Conservation (phyloP, 2,797 vertebrate species). For the Thalassophryne amazonica region DNA sequence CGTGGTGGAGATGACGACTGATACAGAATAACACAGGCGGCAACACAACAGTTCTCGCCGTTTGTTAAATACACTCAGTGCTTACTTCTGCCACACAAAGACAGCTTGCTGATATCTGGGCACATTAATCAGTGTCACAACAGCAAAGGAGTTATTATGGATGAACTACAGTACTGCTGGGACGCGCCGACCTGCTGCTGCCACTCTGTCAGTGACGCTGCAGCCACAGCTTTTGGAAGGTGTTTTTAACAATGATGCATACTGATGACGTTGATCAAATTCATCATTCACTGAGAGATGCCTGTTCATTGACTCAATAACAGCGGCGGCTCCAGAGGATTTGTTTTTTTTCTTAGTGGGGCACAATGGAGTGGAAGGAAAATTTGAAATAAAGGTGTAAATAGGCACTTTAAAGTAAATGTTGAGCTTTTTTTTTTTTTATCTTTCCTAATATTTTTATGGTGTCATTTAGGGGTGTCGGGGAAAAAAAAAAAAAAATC, state of each 20-base stretch:
- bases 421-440: no score
- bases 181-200: conserved; percentile 31
- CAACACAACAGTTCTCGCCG: conserved; percentile 33
- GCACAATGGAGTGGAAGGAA: no score
- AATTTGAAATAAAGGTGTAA: no score
- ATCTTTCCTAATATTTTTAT: no score
- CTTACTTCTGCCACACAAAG: conserved; percentile 21
- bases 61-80: conserved; percentile 43
- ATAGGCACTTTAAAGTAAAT: no score
- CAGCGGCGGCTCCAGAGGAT: no score
- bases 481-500: no score
- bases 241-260: no score
- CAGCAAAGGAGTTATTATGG: conserved; percentile 44
- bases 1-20: conserved; percentile 13
- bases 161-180: conserved; percentile 36
- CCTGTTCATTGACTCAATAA: conserved; percentile 5
- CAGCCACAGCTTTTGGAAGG: conserved; percentile 1
- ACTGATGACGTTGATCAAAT: conserved; percentile 16
- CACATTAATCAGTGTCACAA: conserved; percentile 54
- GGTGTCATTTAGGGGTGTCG: no score
- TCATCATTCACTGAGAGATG: conserved; percentile 14
- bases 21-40: conserved; percentile 28
- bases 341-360: no score
- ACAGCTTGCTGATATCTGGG: conserved; percentile 33
- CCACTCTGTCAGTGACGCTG: conserved; percentile 19